A percentile compares a stretch with the other conserved stretches of the same genome.
Evolutionary conservation across 2,113 vertebrate genomes (phyloP).

Genomic region (Thalassarche chlororhynchos): DNA sequence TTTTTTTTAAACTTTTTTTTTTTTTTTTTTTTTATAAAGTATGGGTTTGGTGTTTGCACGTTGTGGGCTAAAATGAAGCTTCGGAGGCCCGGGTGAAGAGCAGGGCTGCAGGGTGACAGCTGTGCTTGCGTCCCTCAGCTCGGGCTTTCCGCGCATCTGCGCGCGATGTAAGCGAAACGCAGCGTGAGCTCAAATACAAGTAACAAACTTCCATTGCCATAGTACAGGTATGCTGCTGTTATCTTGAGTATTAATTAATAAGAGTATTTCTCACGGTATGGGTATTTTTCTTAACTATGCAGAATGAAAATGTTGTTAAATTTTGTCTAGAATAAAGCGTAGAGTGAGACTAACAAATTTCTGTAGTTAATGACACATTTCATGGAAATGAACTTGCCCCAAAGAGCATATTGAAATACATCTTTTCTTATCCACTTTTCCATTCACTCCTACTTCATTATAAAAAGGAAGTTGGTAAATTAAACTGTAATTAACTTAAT

Average conservation of each 20-base stretch:
- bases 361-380: fast-evolving
- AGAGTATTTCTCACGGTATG: fast-evolving
- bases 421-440: neutral
- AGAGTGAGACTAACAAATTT: neutral
- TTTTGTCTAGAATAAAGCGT: too few relatives aligned
- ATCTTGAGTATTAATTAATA: fast-evolving
- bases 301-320: fast-evolving
- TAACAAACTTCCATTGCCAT: fast-evolving
- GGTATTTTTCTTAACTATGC: fast-evolving
- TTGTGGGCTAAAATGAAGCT: fast-evolving
- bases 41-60: fast-evolving
- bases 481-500: neutral
- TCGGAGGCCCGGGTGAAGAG: neutral
- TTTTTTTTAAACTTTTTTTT: too few relatives aligned
- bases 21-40: fast-evolving
- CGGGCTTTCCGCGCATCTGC: fast-evolving
- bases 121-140: fast-evolving
- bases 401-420: fast-evolving
- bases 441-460: neutral
- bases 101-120: neutral
- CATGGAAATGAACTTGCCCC: neutral
- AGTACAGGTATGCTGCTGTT: fast-evolving
- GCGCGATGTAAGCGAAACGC: fast-evolving
- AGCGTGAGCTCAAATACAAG: fast-evolving
- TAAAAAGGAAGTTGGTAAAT: neutral